phyloP scores from a whole-genome alignment of 2,113 vertebrate species.

The Aphyosemion australe region DNA sequence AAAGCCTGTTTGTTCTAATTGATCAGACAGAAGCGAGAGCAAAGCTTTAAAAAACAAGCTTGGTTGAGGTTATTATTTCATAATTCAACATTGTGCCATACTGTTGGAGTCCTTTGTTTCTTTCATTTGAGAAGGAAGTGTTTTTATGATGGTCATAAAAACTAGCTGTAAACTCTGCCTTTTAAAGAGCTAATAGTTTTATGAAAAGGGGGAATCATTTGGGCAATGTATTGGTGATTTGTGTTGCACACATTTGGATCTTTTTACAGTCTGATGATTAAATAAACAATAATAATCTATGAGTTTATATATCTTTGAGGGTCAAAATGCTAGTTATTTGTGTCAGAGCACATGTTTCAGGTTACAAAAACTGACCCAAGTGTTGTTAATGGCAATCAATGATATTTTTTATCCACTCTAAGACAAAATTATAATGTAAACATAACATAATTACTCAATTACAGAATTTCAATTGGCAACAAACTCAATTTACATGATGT shows the following conservation, averaged over 20 bases:
- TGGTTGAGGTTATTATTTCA: neutral
- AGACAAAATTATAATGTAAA: no score
- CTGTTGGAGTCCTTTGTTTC: neutral
- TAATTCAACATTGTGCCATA: neutral
- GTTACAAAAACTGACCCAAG: neutral
- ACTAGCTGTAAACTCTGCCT: neutral
- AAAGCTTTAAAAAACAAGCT: neutral
- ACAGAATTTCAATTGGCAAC: no score
- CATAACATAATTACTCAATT: no score
- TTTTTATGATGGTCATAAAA: conserved; percentile 31
- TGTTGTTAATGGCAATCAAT: no score
- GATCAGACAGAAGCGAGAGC: neutral
- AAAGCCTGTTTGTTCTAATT: neutral
- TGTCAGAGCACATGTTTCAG: neutral
- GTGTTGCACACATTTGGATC: neutral
- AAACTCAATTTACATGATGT: no score
- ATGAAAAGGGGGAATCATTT: neutral
- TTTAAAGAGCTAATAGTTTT: conserved; percentile 1
- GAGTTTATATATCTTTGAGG: neutral
- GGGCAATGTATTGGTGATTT: conserved; percentile 1
- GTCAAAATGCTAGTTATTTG: neutral
- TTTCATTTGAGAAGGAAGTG: conserved; percentile 29
- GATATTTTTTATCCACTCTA: no score
- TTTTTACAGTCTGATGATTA: neutral
- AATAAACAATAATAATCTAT: neutral